A percentile compares a stretch with the other conserved stretches of the same genome.
These are phyloP conservation scores for Sciaenops ocellatus DNA, from an alignment of 2,797 vertebrate species.

Conservation along the genomic window DNA sequence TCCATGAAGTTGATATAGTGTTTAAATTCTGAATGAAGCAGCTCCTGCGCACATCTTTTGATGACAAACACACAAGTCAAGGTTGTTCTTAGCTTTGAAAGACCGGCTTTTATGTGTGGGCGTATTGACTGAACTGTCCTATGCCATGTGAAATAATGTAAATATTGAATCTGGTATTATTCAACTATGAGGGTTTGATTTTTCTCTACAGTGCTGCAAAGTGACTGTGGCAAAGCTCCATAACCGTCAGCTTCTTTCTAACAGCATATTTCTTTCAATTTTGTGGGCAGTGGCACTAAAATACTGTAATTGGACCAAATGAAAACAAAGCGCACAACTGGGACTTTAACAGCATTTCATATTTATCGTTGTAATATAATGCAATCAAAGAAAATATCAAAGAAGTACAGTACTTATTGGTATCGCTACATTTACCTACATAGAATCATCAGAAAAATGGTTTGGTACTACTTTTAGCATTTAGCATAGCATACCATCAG, in stretches of 20 bases:
- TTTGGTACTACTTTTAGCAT: background rate
- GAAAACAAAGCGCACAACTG: slow-evolving; percentile 41
- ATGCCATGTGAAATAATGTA: slow-evolving; percentile 31
- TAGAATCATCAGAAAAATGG: background rate
- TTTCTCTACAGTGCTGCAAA: slow-evolving; percentile 7
- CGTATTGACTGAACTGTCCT: slow-evolving; percentile 18
- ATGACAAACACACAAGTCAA: background rate
- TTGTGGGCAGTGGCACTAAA: slow-evolving; percentile 14
- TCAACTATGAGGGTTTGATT: slow-evolving; percentile 16
- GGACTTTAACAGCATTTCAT: slow-evolving; percentile 4
- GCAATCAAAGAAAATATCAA: background rate
- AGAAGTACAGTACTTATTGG: background rate
- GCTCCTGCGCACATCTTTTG: slow-evolving; percentile 4
- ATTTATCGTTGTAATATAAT: slow-evolving; percentile 25
- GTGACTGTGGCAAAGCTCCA: slow-evolving; percentile 13
- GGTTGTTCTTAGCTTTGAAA: slow-evolving; percentile 13
- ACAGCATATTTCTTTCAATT: slow-evolving; percentile 33
- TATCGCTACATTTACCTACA: background rate
- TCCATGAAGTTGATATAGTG: slow-evolving; percentile 1
- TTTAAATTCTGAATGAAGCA: slow-evolving; percentile 16
- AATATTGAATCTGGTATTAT: slow-evolving; percentile 27
- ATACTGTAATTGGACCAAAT: slow-evolving; percentile 43
- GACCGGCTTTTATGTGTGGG: slow-evolving; percentile 12
- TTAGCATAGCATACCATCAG: background rate
- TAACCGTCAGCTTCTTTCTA: slow-evolving; percentile 13